A percentile compares a stretch with the other conserved stretches of the same genome.
These are phyloP conservation scores for Biston stratarius DNA, from an alignment of 2,888 invertebrate genomes.

Conservation along the genomic window DNA sequence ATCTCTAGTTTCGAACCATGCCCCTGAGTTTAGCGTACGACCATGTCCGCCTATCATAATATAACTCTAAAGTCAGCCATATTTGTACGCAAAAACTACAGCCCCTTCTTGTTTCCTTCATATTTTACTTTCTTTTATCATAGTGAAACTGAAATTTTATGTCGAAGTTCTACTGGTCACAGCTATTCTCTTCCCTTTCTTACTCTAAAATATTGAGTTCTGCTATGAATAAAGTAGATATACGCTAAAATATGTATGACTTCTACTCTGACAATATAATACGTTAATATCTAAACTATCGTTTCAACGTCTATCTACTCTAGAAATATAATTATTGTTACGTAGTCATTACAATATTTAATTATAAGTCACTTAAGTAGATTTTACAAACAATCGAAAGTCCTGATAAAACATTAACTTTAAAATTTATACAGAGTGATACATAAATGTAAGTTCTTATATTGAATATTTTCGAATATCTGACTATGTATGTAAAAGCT, in stretches of 20 bases:
- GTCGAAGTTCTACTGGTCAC: constrained; percentile 3
- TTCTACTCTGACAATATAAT: constrained; percentile 68
- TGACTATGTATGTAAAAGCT: not conserved
- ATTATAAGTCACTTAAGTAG: constrained; percentile 35
- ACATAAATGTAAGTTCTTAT: not conserved
- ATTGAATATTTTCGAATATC: not conserved
- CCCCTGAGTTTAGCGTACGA: too few species aligned
- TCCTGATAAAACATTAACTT: not conserved
- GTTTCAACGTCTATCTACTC: constrained; percentile 76
- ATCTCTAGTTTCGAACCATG: too few species aligned
- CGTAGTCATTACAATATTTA: constrained; percentile 37
- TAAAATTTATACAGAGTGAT: not conserved
- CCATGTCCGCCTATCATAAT: too few species aligned
- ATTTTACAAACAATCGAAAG: not conserved
- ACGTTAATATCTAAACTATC: constrained; percentile 63
- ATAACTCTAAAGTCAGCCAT: too few species aligned
- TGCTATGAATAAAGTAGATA: constrained; percentile 45
- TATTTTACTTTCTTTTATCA: not conserved
- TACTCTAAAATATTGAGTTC: constrained; percentile 34
- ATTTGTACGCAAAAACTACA: too few species aligned
- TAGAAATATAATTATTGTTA: constrained; percentile 41
- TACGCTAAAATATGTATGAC: constrained; percentile 59
- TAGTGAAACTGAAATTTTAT: constrained; percentile 17
- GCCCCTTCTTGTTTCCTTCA: not conserved
- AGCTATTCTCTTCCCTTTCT: constrained; percentile 13